phyloP scores from a whole-genome alignment of 1,140 invertebrate genomes.

The Mercenaria mercenaria region DNA sequence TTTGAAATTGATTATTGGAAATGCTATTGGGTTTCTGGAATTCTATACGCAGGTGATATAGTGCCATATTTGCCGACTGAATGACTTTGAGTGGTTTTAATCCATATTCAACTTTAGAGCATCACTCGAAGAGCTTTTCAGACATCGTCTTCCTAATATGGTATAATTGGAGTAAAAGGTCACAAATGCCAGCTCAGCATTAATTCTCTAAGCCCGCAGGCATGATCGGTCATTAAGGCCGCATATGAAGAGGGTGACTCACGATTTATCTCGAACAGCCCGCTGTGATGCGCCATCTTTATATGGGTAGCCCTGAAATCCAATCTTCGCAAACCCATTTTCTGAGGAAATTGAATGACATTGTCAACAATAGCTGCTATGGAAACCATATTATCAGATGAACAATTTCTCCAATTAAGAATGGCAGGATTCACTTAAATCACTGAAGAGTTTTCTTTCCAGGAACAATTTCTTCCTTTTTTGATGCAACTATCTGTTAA shows the following conservation, averaged over 20 bases:
- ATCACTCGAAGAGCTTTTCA: slow-evolving; percentile 3
- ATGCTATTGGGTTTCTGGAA: background rate
- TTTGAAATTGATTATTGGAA: slow-evolving; percentile 41
- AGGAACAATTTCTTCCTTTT: slow-evolving; percentile 40
- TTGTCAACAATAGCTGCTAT: slow-evolving; percentile 63
- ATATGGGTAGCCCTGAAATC: slow-evolving; percentile 61
- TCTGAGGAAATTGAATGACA: slow-evolving; percentile 65
- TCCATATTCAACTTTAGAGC: background rate
- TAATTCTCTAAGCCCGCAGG: slow-evolving; percentile 41
- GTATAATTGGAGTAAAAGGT: slow-evolving; percentile 54
- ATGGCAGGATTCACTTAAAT: slow-evolving; percentile 62
- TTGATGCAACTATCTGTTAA: slow-evolving; percentile 64
- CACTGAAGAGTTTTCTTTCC: slow-evolving; percentile 49
- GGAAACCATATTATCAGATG: slow-evolving; percentile 57
- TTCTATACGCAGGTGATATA: slow-evolving; percentile 36
- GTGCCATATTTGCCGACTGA: slow-evolving; percentile 1
- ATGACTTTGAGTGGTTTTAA: background rate
- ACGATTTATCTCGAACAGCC: slow-evolving; percentile 34
- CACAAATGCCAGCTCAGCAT: slow-evolving; percentile 50
- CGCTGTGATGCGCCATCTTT: slow-evolving; percentile 32
- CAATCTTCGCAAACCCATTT: slow-evolving; percentile 55
- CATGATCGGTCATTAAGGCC: slow-evolving; percentile 25
- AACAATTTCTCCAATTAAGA: slow-evolving; percentile 65
- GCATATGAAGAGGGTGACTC: slow-evolving; percentile 37
- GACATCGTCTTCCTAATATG: slow-evolving; percentile 19